These are phyloP conservation scores for Hofmannophila pseudospretella DNA, from an alignment of 2,888 invertebrate genomes.

Conservation along the genomic window DNA sequence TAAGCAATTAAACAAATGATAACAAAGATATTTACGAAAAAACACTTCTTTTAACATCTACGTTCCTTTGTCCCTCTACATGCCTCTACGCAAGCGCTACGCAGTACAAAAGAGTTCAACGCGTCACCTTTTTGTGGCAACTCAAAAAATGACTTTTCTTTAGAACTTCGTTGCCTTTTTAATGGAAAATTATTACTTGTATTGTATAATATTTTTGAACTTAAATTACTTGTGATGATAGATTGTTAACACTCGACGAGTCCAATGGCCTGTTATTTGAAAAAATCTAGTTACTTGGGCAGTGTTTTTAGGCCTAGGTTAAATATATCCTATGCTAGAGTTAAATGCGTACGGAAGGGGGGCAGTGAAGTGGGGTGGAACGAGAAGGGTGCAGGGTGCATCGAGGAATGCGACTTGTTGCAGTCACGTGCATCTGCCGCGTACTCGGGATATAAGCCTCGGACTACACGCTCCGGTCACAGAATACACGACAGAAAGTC, in stretches of 20 bases:
- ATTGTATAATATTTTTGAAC: too few relatives aligned
- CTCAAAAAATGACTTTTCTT: slow-evolving; percentile 2
- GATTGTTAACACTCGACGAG: too few relatives aligned
- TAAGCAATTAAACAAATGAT: slow-evolving; percentile 12
- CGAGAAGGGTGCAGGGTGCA: slow-evolving; percentile 26
- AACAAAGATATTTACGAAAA: slow-evolving; percentile 2
- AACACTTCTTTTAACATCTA: slow-evolving; percentile 1
- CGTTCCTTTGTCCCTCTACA: neutral
- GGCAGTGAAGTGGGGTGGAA: slow-evolving; percentile 23
- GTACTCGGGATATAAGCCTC: neutral
- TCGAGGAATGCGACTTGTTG: slow-evolving; percentile 60
- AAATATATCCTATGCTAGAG: too few relatives aligned
- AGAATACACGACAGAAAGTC: too few relatives aligned
- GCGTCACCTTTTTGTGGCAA: slow-evolving; percentile 2
- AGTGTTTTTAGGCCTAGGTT: too few relatives aligned
- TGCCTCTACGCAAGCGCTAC: slow-evolving; percentile 4
- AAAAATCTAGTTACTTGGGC: too few relatives aligned
- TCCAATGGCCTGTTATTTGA: too few relatives aligned
- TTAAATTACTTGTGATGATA: too few relatives aligned
- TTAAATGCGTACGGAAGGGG: slow-evolving; percentile 1
- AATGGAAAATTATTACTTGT: too few relatives aligned
- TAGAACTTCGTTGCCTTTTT: too few relatives aligned
- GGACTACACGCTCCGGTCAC: neutral
- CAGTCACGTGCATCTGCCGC: slow-evolving; percentile 47
- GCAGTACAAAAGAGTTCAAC: slow-evolving; percentile 14